These are phyloP conservation scores for Athripsodes cinereus DNA, from an alignment of 2,888 invertebrate species.

Conservation along the genomic window DNA sequence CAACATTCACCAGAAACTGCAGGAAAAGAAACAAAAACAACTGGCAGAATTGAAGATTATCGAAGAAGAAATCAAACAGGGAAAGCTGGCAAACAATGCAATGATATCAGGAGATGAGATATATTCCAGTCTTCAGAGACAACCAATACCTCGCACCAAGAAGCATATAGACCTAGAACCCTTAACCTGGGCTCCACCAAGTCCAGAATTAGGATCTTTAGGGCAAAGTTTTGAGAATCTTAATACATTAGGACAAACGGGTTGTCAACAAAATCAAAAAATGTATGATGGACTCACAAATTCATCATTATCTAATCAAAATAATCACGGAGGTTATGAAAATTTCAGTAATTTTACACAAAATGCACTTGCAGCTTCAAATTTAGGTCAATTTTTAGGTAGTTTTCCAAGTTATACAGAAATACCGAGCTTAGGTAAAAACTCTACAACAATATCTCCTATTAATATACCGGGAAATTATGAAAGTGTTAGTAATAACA, in stretches of 20 bases:
- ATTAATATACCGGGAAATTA: conserved; percentile 30
- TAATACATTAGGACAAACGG: conserved; percentile 23
- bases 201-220: conserved; percentile 31
- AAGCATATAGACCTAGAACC: conserved; percentile 55
- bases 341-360: conserved; percentile 25
- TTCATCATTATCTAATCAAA: conserved; percentile 31
- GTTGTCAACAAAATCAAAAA: conserved; percentile 31
- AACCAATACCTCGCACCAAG: conserved; percentile 66
- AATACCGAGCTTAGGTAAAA: conserved; percentile 24
- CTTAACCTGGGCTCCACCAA: conserved; percentile 40
- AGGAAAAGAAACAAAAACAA: conserved; percentile 84
- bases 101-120: conserved; percentile 51
- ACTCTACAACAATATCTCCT: conserved; percentile 30
- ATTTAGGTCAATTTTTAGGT: conserved; percentile 25
- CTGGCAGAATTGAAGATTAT: conserved; percentile 74
- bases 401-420: conserved; percentile 27
- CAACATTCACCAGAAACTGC: conserved; percentile 80
- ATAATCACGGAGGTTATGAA: conserved; percentile 21
- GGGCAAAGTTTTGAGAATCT: conserved; percentile 39
- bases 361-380: conserved; percentile 22
- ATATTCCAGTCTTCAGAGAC: conserved; percentile 48
- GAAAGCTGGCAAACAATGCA: conserved; percentile 59
- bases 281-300: conserved; percentile 43
- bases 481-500: conserved; percentile 25
- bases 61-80: conserved; percentile 83